Evolutionary conservation across 2,113 vertebrate species (phyloP), one percentile per base, ranked within the genome.

Genomic region (Thamnophis sirtalis): DNA sequence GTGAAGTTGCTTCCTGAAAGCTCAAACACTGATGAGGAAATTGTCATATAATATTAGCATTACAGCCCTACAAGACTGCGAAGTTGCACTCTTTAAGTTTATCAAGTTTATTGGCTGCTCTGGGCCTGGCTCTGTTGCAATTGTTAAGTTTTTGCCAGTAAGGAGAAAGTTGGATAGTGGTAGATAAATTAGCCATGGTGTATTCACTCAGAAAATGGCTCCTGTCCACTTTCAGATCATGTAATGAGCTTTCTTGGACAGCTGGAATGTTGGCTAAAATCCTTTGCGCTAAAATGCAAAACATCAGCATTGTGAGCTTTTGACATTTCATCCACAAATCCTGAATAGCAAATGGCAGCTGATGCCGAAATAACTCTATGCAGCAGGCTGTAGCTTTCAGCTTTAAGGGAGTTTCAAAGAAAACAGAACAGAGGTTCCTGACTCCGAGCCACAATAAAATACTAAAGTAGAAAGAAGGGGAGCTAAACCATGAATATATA

Each of bases 111-210:
- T 21, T 91, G 56, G 63, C 60, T 87, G 84, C 63, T 91, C 85
- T 22, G 43, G 55, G 56, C n/a, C 56, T 68, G 84, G 56, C 90
- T 91, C 56, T 10, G 3, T 86, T 80, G 50, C 84, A 68, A 38
- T 50, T 7, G 51, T 91, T 53, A 63, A 63, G 49, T 22, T 50
- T 63, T 91, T 91, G 84, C 90, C 90, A 91, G 38, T 50, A 43
- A 91, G 56, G 84, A 87, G 90, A 91, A 91, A 91, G 90, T 53
- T 91, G 84, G 90, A 91, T 91, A 91, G 63, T 91, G 73, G 73
- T 56, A 92, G 89, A 92, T 63, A 86, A 63, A 92, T 89, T 86
- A 86, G 91, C 87, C 73, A 89, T 28, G 80, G 88, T 85, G 88
- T 24, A 26, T 85, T 92, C 87, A 89, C 90, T 91, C 84, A 53